These are phyloP conservation scores for Athalia cordata DNA, from an alignment of 2,888 invertebrate species.

Conservation along the genomic window DNA sequence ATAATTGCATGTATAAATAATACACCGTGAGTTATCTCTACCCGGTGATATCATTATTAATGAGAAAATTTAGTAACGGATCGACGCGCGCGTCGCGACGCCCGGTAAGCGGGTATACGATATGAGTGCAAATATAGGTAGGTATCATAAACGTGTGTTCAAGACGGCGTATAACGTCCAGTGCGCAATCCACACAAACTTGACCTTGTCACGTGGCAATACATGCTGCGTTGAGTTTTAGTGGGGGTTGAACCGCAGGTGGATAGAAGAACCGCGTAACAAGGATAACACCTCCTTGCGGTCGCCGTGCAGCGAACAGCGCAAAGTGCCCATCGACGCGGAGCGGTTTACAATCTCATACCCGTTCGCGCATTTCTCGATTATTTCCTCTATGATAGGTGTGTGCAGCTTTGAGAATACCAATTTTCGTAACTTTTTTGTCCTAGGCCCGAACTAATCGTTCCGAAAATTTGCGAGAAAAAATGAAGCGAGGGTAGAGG, in stretches of 20 bases:
- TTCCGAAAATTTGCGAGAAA: too few species aligned
- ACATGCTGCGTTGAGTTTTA: neutral
- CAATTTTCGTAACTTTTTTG: too few species aligned
- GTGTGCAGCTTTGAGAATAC: too few species aligned
- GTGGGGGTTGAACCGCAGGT: slow-evolving; percentile 24
- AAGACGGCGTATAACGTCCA: neutral
- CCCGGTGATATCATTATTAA: too few species aligned
- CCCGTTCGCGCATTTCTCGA: neutral
- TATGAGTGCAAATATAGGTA: neutral
- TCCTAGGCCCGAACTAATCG: too few species aligned
- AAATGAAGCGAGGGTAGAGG: too few species aligned
- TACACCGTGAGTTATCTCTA: too few species aligned
- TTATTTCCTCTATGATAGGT: too few species aligned
- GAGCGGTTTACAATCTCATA: neutral
- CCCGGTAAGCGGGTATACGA: neutral
- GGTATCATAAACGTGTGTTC: neutral
- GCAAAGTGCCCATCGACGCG: neutral
- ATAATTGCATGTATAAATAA: too few species aligned
- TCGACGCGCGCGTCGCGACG: too few species aligned
- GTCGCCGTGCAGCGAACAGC: neutral
- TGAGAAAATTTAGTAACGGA: too few species aligned
- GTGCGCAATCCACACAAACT: slow-evolving; percentile 35
- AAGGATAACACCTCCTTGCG: slow-evolving; percentile 37
- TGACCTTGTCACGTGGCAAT: slow-evolving; percentile 28
- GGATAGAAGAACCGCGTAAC: slow-evolving; percentile 13